phyloP scores from a whole-genome alignment of 2,888 invertebrate species.

The Anaspis maculata region DNA sequence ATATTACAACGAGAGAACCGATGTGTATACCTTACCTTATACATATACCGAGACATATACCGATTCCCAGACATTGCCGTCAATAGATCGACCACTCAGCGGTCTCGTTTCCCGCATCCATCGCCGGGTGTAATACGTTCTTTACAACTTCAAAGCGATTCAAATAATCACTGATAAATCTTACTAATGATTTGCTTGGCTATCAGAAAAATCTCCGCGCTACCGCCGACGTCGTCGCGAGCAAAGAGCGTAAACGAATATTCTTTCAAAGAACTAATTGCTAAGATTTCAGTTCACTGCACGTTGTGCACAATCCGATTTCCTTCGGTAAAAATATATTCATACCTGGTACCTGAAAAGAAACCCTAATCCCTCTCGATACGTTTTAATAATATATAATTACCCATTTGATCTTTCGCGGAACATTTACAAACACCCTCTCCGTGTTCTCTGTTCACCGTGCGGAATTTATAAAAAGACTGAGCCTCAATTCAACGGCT shows the following conservation, averaged over 20 bases:
- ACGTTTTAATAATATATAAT: slow-evolving; percentile 37
- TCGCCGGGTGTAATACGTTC: slow-evolving; percentile 21
- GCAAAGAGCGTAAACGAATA: slow-evolving; percentile 38
- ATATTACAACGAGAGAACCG: slow-evolving; percentile 17
- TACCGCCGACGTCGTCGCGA: slow-evolving; percentile 20
- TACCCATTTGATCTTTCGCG: slow-evolving; percentile 33
- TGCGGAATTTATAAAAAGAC: slow-evolving; percentile 10
- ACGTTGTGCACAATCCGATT: slow-evolving; percentile 39
- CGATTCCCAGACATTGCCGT: not conserved
- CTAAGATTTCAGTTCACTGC: slow-evolving; percentile 42
- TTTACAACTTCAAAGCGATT: slow-evolving; percentile 35
- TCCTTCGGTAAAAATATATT: slow-evolving; percentile 33
- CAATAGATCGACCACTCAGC: slow-evolving; percentile 11
- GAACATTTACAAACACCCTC: slow-evolving; percentile 12
- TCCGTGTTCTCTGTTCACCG: slow-evolving; percentile 5
- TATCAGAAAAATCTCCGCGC: slow-evolving; percentile 38
- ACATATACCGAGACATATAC: no score
- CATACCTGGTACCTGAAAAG: slow-evolving; percentile 33
- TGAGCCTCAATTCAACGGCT: slow-evolving; percentile 11
- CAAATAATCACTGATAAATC: slow-evolving; percentile 42
- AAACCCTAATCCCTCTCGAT: slow-evolving; percentile 36
- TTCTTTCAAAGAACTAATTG: slow-evolving; percentile 43
- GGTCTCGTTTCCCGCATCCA: slow-evolving; percentile 7
- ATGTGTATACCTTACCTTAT: slow-evolving; percentile 8
- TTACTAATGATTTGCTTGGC: slow-evolving; percentile 41